Conservation (phyloP, 2,888 invertebrate species). For the Ectobius pallidus region DNA sequence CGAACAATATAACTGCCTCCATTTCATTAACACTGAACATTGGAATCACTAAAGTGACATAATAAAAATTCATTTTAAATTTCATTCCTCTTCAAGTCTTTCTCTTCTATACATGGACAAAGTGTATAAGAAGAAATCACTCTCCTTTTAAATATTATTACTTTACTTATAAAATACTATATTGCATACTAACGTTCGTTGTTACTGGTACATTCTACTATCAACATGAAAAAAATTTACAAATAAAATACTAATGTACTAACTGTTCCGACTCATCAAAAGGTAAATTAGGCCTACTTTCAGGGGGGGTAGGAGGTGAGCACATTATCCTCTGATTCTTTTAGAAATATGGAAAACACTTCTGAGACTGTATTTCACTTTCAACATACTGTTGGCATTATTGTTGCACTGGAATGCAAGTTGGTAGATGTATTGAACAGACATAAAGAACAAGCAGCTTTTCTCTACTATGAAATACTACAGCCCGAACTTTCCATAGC, state of each 20-base stretch:
- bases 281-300: constrained; percentile 5
- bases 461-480: constrained; percentile 32
- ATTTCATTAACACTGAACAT: no score
- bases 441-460: no score
- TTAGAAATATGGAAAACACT: neutral
- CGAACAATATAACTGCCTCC: no score
- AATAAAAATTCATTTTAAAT: no score
- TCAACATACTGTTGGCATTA: no score
- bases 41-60: no score
- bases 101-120: no score
- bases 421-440: no score
- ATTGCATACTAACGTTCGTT: constrained; percentile 1
- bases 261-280: neutral
- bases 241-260: constrained; percentile 5
- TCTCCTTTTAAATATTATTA: neutral
- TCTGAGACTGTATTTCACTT: no score
- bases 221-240: neutral
- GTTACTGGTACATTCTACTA: neutral
- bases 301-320: neutral
- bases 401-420: no score
- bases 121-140: no score
- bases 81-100: no score
- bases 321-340: neutral
- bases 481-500: constrained; percentile 37
- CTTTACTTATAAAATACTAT: neutral